Base-by-base conservation (phyloP, 2,888 invertebrate species). In the Aspidiotus rigidus region DNA sequence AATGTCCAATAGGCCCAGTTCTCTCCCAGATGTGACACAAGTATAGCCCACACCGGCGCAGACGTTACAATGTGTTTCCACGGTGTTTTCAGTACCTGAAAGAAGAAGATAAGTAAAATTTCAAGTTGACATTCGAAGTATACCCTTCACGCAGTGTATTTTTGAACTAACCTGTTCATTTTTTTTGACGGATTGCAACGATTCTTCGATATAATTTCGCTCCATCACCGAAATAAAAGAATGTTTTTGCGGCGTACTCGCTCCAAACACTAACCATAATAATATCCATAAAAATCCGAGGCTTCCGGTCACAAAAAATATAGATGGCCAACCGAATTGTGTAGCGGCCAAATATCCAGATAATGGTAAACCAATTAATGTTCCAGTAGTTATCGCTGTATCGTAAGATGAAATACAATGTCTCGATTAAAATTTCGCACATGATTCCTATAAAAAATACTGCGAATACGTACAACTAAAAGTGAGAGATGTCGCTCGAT, bases 261-360 rank as follows among this genome's bases (percentile, higher is more conserved):
- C 81, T 0, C 87, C 89, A 16, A 86, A 78, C 67, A 85, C 77
- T 5, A 82, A 77, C 80, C 85, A 90, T 0, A 78, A 71, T 0
- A 83, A 71, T 0, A 82, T 78, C 87, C 88, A 89, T 0, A 82
- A 17, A 0, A 84, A 75, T 0, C 86, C 85, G 0, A 84, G 75
- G 3, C 80, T 79, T 0, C 89, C 90, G 74, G 87, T 87, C 1
- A 85, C 77, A 75, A 90, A 91, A 78, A 90, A 90, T 70, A 87
- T 85, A 9, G 86, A 83, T 0, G 87, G 86, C 91, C 91, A 91
- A 0, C 90, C 90, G 75, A 84, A 80, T 0, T 78, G 74, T 0
- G 86, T 84, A 0, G 84, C 84, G 0, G 88, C 81, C 56, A 93
- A 80, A 2, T 85, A 79, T 0, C 92, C 92, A n/a, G 89, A 85